These are phyloP conservation scores for Ridgeia piscesae DNA, from an alignment of 1,140 invertebrate genomes.

Conservation along the genomic window DNA sequence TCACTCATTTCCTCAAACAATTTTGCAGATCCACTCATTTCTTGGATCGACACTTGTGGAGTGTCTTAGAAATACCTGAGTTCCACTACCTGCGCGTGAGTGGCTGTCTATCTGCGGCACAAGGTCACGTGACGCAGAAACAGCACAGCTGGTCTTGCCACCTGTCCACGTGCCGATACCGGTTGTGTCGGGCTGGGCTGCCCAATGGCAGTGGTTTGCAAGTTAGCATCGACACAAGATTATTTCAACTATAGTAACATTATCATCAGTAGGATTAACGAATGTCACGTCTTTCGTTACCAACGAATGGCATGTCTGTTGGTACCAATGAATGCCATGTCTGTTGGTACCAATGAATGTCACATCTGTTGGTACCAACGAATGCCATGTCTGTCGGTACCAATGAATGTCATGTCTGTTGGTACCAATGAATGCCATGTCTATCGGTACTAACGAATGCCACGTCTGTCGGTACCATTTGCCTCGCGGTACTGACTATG, in stretches of 20 bases:
- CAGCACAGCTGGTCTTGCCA: not conserved
- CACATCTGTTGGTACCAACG: not conserved
- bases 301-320: too few relatives aligned
- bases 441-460: too few relatives aligned
- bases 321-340: not conserved
- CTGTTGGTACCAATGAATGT: not conserved
- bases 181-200: too few relatives aligned
- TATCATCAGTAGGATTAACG: not conserved
- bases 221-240: not conserved
- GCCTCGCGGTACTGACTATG: not conserved
- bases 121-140: not conserved
- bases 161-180: not conserved
- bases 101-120: not conserved
- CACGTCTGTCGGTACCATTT: too few relatives aligned
- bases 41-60: not conserved
- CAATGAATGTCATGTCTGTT: not conserved
- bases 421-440: too few relatives aligned
- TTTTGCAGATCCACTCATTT: not conserved
- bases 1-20: not conserved
- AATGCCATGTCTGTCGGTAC: not conserved
- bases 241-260: not conserved
- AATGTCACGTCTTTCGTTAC: not conserved
- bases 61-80: not conserved
- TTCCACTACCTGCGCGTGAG: not conserved
- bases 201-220: not conserved